Base-by-base conservation (phyloP, 2,888 invertebrate genomes). In the Stenoptilia bipunctidactyla region DNA sequence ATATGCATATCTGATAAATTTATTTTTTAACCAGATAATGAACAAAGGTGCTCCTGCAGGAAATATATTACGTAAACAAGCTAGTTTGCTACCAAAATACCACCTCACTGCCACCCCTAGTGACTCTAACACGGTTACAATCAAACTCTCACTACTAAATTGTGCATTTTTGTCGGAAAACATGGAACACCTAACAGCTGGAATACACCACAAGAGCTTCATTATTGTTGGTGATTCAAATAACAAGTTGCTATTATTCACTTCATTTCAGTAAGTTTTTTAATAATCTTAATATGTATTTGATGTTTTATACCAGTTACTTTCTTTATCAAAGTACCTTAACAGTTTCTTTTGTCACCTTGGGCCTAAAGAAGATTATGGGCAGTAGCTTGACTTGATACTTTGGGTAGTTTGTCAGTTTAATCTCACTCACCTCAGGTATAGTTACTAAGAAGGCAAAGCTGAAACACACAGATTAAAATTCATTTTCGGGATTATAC, bases 21-120 rank as follows among this genome's bases (percentile, higher is more conserved):
- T n/a, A n/a, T n/a, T n/a, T n/a, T n/a, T n/a, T n/a, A n/a, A n/a
- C n/a, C 46, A 92, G 91, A 90, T 92, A 57, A 85, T 91, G 54
- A 90, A 90, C 61, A 86, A 90, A 60, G 87, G 89, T 34, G 88
- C 92, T 10, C 92, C 92, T 35, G 88, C 90, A 48, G 93, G 93
- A 2, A 90, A 89, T 57, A 66, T 86, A 34, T 58, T 93, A 2
- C 80, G 86, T 34, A 88, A 89, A 45, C 86, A 88, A 64, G 85
- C 90, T 10, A 66, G 70, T 35, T 66, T 86, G 13, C 71, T 92
- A 2, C 92, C 92, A 0, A 85, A 86, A 51, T 92, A 91, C 62
- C 64, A 72, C 15, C 45, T 90, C 12, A 62, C 61, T 1, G 53
- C 82, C 15, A 68, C 61, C 10, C 66, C 75, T 13, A 44, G 70